These are phyloP conservation scores for Polylopha cassiicola DNA, from an alignment of 2,888 invertebrate genomes.

Conservation along the genomic window DNA sequence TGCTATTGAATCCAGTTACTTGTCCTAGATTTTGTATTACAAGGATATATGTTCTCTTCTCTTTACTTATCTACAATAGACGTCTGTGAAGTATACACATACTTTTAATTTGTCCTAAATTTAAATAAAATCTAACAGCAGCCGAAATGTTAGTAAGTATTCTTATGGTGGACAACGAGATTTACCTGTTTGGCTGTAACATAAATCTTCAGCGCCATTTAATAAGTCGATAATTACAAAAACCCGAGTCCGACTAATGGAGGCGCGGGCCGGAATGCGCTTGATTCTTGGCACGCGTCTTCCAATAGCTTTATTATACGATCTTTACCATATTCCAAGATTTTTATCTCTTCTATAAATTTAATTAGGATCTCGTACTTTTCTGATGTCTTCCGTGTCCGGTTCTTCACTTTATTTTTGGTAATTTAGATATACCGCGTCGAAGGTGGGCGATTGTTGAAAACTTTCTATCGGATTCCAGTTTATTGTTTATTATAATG, in stretches of 20 bases:
- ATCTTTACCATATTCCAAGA: constrained; percentile 53
- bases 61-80: too few species aligned
- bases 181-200: constrained; percentile 39
- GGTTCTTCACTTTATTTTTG: constrained; percentile 38
- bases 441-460: constrained; percentile 49
- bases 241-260: constrained; percentile 45
- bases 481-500: constrained; percentile 32
- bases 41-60: too few species aligned
- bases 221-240: constrained; percentile 63
- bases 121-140: too few species aligned
- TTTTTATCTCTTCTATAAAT: constrained; percentile 53
- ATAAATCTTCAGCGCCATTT: constrained; percentile 56
- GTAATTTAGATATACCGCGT: constrained; percentile 46
- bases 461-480: constrained; percentile 32
- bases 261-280: constrained; percentile 38
- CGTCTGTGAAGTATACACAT: too few species aligned
- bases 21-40: too few species aligned
- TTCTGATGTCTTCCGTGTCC: constrained; percentile 56
- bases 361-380: constrained; percentile 61
- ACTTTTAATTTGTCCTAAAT: too few species aligned
- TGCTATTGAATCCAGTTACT: too few species aligned
- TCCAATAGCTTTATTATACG: constrained; percentile 61
- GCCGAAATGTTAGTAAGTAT: too few species aligned
- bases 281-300: constrained; percentile 61
- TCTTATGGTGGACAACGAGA: too few species aligned